Percentiles rank a stretch among this genome's conserved stretches.
Conservation (phyloP, 1,140 invertebrate genomes). For the Diabrotica undecimpunctata region DNA sequence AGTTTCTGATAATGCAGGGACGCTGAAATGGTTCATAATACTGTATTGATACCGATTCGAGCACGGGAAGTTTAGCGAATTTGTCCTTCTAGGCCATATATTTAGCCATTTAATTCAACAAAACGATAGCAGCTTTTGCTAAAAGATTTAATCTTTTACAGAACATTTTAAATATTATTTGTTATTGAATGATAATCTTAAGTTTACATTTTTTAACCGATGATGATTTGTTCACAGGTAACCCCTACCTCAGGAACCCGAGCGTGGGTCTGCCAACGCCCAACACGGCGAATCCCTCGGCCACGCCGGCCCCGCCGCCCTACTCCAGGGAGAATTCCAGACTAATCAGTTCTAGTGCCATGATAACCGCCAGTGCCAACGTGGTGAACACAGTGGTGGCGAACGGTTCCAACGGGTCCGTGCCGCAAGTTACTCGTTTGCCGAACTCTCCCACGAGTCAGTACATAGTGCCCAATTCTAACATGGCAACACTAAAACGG, state of each 20-base stretch:
- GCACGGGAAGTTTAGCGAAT: too few species aligned
- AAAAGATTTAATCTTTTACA: too few species aligned
- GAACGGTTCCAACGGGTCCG: constrained; percentile 49
- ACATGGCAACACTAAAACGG: constrained; percentile 53
- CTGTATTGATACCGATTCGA: too few species aligned
- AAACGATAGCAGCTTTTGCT: too few species aligned
- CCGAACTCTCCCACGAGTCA: constrained; percentile 53
- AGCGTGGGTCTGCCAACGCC: constrained; percentile 48
- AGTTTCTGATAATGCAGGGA: too few species aligned
- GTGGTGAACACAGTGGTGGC: constrained; percentile 40
- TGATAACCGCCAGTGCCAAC: constrained; percentile 44
- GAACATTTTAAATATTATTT: too few species aligned
- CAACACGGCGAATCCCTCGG: constrained; percentile 70
- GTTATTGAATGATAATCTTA: not conserved
- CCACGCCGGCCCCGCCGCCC: constrained; percentile 73
- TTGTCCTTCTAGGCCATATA: too few species aligned
- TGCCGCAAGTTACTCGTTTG: constrained; percentile 50
- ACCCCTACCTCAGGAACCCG: constrained; percentile 73
- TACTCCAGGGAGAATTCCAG: constrained; percentile 50
- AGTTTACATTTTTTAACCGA: not conserved
- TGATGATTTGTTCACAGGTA: constrained; percentile 40
- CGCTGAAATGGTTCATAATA: too few species aligned
- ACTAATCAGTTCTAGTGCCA: constrained; percentile 37
- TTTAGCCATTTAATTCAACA: too few species aligned
- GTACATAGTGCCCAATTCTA: constrained; percentile 48